Base-by-base conservation (phyloP, 2,797 vertebrate species). In the Phoxinus dragarum region DNA sequence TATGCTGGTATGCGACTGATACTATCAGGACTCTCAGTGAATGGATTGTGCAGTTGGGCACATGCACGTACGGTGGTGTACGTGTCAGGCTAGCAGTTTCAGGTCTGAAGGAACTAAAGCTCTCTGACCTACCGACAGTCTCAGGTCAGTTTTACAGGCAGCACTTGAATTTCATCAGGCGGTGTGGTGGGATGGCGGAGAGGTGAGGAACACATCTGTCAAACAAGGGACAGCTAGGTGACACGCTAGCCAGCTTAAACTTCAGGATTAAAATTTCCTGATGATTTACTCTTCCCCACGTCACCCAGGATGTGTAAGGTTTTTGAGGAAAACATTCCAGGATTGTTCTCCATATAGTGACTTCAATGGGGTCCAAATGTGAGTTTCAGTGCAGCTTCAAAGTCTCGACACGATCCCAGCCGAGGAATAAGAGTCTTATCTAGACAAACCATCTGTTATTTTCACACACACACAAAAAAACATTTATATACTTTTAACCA, bases 81-180 rank as follows among this genome's bases (percentile, higher is more conserved):
- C 52, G 47, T 88, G 71, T 84, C 77, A 75, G 61, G 49, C 16
- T 76, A 54, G 59, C 64, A 21, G 84, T 81, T 66, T 86, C 69
- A 71, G 17, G 67, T 81, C 54, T 80, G 31, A 64, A 16, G 71
- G 76, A 42, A 47, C 88, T 84, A 72, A 6, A 42, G 80, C 84
- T 86, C 12, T n/a, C 6, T 90, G 84, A 79, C 14, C 47, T 59
- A 31, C 69, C 77, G 80, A 52, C 67, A 80, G 76, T 83, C 89
- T 90, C 73, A 85, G 91, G 90, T 93, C 86, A 81, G 34, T 68
- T 67, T 86, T 84, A 89, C 93, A 93, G 54, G 71, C 76, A 89
- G 88, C 86, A 86, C 91, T 93, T 93, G 93, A 94, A 94, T 95
- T 95, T 94, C 89, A 80, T 92, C 88, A 89, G 88, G 87, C 87